Percentiles rank a stretch among this genome's conserved stretches.
phyloP scores from a whole-genome alignment of 2,888 invertebrate genomes.

The Dromius quadrimaculatus region DNA sequence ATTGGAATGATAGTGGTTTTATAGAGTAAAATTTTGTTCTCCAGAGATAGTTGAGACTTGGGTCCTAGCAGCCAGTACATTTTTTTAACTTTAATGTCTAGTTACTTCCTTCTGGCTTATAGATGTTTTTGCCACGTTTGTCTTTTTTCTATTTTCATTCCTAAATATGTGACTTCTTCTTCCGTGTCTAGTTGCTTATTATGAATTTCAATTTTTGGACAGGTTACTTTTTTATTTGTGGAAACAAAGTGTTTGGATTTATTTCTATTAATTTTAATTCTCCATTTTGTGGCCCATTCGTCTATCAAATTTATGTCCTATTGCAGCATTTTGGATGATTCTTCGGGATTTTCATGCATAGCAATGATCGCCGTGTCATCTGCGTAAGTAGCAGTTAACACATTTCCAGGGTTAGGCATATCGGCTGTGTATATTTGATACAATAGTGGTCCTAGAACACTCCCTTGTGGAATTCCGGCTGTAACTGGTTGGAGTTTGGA shows the following conservation, averaged over 20 bases:
- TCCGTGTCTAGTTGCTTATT: no score
- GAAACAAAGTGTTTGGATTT: constrained; percentile 44
- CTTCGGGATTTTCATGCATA: background rate
- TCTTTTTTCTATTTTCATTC: no score
- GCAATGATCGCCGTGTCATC: constrained; percentile 33
- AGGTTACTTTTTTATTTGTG: constrained; percentile 27
- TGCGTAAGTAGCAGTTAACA: constrained; percentile 34
- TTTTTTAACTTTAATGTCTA: no score
- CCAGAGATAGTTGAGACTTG: no score
- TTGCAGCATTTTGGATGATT: constrained; percentile 19
- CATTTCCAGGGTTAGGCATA: background rate
- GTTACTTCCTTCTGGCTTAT: no score
- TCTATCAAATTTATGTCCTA: background rate
- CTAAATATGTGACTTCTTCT: no score
- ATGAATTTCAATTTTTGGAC: no score
- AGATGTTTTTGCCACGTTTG: no score
- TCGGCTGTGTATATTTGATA: constrained; percentile 36
- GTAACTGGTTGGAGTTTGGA: constrained; percentile 17
- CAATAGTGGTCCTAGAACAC: constrained; percentile 38
- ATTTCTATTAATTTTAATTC: constrained; percentile 42
- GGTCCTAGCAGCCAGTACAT: no score
- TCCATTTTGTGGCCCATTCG: constrained; percentile 35
- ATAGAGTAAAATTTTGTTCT: no score
- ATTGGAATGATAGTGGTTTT: no score
- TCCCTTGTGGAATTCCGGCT: constrained; percentile 45